A percentile compares a stretch with the other conserved stretches of the same genome.
phyloP scores from a whole-genome alignment of 2,888 invertebrate species.

The Elegia similella region DNA sequence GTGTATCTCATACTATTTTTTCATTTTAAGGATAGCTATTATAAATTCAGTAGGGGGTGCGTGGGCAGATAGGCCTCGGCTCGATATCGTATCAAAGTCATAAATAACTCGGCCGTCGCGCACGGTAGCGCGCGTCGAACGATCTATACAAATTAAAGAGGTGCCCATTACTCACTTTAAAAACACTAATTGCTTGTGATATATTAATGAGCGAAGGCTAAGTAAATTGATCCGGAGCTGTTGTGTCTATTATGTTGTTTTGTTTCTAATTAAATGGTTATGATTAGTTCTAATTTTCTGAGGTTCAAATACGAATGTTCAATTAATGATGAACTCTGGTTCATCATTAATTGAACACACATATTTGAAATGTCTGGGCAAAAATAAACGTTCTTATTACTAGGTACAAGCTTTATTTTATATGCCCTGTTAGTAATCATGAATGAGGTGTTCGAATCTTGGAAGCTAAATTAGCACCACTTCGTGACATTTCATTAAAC shows the following conservation, averaged over 20 bases:
- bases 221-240: background rate
- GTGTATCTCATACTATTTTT: background rate
- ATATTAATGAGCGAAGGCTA: slow-evolving; percentile 20
- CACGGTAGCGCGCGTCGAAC: slow-evolving; percentile 33
- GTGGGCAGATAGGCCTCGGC: slow-evolving; percentile 23
- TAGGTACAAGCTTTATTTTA: too few relatives aligned
- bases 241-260: background rate
- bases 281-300: background rate
- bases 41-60: slow-evolving; percentile 16
- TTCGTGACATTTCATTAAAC: too few relatives aligned
- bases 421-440: too few relatives aligned
- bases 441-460: too few relatives aligned
- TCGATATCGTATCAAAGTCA: slow-evolving; percentile 32
- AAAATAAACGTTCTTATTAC: too few relatives aligned
- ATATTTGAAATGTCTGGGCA: too few relatives aligned
- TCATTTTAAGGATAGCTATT: background rate
- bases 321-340: too few relatives aligned
- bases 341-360: too few relatives aligned
- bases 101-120: slow-evolving; percentile 34
- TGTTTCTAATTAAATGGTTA: background rate
- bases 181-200: slow-evolving; percentile 23
- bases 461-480: too few relatives aligned
- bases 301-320: too few relatives aligned
- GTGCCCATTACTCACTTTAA: slow-evolving; percentile 30
- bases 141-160: slow-evolving; percentile 39